Percentiles rank a stretch among this genome's conserved stretches.
Evolutionary conservation across 30 jellyfish, hydroid and myxozoan genomes (phyloP).

Genomic region (Nemopilema nomurai): DNA sequence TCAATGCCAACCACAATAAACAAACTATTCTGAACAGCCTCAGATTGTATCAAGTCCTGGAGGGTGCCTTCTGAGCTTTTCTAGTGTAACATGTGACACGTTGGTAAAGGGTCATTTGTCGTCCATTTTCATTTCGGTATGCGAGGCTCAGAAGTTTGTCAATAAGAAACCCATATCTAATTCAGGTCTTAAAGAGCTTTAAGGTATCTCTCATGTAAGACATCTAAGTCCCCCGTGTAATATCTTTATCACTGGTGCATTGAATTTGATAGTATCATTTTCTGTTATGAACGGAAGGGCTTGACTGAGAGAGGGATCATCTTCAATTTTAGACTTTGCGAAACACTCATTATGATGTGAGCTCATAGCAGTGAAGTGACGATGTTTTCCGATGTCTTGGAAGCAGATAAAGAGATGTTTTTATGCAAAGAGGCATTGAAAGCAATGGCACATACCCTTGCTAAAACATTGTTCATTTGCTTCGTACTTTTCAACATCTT

Average conservation of each 20-base stretch:
- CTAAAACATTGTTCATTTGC: no score
- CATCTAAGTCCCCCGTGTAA: background rate
- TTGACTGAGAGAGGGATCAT: background rate
- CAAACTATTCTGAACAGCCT: background rate
- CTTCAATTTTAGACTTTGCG: background rate
- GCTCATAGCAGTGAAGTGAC: background rate
- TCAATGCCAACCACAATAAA: conserved; percentile 44
- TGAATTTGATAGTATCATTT: background rate
- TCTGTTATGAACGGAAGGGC: background rate
- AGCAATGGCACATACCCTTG: no score
- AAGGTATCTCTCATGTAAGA: background rate
- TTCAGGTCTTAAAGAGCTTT: background rate
- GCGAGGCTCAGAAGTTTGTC: background rate
- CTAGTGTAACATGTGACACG: background rate
- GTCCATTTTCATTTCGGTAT: background rate
- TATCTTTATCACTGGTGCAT: background rate
- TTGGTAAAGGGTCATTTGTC: background rate
- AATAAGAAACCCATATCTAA: background rate
- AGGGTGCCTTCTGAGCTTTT: background rate
- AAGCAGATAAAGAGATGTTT: no score
- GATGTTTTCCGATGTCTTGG: background rate
- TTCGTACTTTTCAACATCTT: no score
- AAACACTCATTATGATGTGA: background rate
- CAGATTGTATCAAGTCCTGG: background rate
- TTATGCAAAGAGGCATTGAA: no score